Conservation (phyloP, 2,888 invertebrate species). For the Diarsia mendica region DNA sequence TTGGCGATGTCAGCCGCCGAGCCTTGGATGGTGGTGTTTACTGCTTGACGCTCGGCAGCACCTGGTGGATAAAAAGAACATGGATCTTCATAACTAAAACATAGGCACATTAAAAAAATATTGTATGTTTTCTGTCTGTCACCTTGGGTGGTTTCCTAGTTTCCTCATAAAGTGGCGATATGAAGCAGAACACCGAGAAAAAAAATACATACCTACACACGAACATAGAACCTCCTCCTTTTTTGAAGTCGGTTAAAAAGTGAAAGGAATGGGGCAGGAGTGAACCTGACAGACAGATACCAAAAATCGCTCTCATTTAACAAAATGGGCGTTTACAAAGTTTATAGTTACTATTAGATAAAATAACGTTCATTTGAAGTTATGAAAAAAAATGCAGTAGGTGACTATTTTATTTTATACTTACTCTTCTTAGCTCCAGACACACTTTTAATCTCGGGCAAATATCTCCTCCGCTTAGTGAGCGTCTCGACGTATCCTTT, state of each 20-base stretch:
- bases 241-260: no score
- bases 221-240: no score
- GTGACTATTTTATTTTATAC: slow-evolving; percentile 21
- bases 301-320: background rate
- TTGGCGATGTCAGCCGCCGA: slow-evolving; percentile 99
- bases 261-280: background rate
- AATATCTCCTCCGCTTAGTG: slow-evolving; percentile 93
- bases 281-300: background rate
- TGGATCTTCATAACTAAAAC: background rate
- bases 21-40: slow-evolving; percentile 98
- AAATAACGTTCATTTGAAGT: background rate
- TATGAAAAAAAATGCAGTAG: background rate
- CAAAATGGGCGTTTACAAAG: background rate
- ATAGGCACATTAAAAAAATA: background rate
- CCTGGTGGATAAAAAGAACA: slow-evolving; percentile 81
- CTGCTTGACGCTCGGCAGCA: slow-evolving; percentile 98
- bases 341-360: background rate
- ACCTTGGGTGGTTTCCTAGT: background rate
- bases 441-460: slow-evolving; percentile 93
- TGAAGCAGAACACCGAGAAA: background rate
- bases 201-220: no score
- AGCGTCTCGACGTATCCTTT: slow-evolving; percentile 96
- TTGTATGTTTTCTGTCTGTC: background rate
- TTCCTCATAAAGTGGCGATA: background rate
- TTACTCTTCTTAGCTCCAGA: slow-evolving; percentile 91